Percentiles rank a stretch among this genome's conserved stretches.
Evolutionary conservation across 1,140 invertebrate genomes (phyloP).

Genomic region (Bombus breviceps): DNA sequence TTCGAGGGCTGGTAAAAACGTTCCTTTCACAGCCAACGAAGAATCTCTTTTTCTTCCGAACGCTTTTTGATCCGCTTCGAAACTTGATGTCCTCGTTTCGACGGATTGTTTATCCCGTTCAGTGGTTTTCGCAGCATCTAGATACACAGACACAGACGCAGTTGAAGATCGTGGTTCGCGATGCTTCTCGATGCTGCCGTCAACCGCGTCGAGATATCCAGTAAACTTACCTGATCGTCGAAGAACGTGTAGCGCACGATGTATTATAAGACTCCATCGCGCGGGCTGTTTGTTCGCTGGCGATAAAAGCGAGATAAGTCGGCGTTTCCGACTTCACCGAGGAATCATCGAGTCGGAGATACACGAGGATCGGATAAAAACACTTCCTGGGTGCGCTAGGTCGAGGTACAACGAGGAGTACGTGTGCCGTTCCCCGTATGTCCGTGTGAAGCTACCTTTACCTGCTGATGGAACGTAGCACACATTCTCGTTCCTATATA

Average conservation of each 20-base stretch:
- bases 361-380: conserved; percentile 54
- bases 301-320: conserved; percentile 57
- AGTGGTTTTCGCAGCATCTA: not conserved
- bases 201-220: not conserved
- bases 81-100: not conserved
- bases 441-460: conserved; percentile 26
- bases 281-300: conserved; percentile 27
- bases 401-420: conserved; percentile 12
- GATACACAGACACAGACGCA: not conserved
- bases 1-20: not conserved
- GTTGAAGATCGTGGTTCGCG: not conserved
- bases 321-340: conserved; percentile 52
- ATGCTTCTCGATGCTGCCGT: not conserved
- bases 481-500: conserved; percentile 13
- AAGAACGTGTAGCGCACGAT: not conserved
- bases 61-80: not conserved
- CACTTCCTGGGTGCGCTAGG: conserved; percentile 53
- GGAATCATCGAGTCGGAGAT: conserved; percentile 52
- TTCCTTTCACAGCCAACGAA: conserved; percentile 4
- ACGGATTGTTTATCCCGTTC: not conserved
- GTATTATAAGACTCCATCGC: not conserved
- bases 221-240: not conserved
- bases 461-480: conserved; percentile 21
- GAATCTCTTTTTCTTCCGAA: not conserved
- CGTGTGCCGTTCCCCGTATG: not conserved